phyloP scores from a whole-genome alignment of 1,140 invertebrate genomes.

The Solenopsis fugax region DNA sequence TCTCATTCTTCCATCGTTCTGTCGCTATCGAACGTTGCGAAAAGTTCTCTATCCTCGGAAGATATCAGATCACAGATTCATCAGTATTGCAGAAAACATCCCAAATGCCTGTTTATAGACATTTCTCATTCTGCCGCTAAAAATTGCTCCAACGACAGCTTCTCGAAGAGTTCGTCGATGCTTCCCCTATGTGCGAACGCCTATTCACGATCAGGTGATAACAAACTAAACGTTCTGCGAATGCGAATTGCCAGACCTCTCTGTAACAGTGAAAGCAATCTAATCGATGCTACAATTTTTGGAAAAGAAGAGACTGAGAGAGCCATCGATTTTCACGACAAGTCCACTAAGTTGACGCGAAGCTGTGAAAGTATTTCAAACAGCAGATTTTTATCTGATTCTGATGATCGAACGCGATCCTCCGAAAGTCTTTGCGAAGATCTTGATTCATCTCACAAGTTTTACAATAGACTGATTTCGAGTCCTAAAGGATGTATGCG shows the following conservation, averaged over 20 bases:
- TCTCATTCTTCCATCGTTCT: conserved; percentile 34
- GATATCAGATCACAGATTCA: background rate
- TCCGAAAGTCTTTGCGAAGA: background rate
- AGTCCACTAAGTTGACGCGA: conserved; percentile 8
- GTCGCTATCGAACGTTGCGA: conserved; percentile 22
- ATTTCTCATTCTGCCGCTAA: conserved; percentile 27
- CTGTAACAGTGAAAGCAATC: conserved; percentile 33
- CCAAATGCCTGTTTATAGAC: conserved; percentile 35
- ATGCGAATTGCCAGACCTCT: conserved; percentile 36
- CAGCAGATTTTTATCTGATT: conserved; percentile 3
- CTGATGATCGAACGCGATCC: background rate
- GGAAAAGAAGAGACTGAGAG: background rate
- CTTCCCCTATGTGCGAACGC: background rate
- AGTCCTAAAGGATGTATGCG: background rate
- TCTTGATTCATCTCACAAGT: background rate
- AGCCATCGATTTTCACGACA: background rate
- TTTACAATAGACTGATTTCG: background rate
- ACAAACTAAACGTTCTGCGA: conserved; percentile 29
- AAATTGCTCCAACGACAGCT: conserved; percentile 9
- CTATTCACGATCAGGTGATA: background rate
- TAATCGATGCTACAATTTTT: conserved; percentile 16
- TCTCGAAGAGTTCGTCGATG: background rate
- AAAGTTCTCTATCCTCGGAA: background rate
- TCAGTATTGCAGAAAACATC: background rate
- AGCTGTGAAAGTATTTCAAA: conserved; percentile 27